These are phyloP conservation scores for Rhopalosiphum nymphaeae DNA, from an alignment of 2,888 invertebrate genomes.

Conservation along the genomic window DNA sequence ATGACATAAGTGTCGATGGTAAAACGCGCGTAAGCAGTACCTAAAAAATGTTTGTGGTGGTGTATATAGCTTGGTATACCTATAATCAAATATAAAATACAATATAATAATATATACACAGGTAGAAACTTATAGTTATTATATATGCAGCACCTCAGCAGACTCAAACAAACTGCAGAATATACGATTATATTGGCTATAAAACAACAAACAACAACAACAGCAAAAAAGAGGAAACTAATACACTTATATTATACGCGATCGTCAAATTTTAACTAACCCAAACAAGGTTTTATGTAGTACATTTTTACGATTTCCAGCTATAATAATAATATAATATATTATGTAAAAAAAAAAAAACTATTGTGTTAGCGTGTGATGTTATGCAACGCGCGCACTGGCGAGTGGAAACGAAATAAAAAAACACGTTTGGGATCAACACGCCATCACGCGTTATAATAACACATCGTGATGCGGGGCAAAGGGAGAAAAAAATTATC, in stretches of 20 bases:
- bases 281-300: slow-evolving; percentile 43
- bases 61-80: background rate
- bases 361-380: slow-evolving; percentile 32
- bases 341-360: slow-evolving; percentile 20
- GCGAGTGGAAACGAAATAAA: background rate
- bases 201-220: background rate
- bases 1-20: background rate
- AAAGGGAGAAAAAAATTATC: slow-evolving; percentile 27
- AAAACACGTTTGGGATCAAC: slow-evolving; percentile 31
- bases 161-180: background rate
- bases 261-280: slow-evolving; percentile 44
- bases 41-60: background rate
- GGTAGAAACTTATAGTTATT: background rate
- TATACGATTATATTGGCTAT: slow-evolving; percentile 6
- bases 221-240: background rate
- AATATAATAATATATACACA: background rate
- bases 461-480: background rate
- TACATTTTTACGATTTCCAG: slow-evolving; percentile 35
- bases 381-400: slow-evolving; percentile 3
- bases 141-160: background rate
- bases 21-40: background rate
- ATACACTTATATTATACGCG: background rate
- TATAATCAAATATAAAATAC: background rate
- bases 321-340: slow-evolving; percentile 10
- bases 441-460: background rate